Percentiles rank a stretch among this genome's conserved stretches.
Evolutionary conservation across 2,113 vertebrate species (phyloP).

Genomic region (Melanerpes aurifrons): DNA sequence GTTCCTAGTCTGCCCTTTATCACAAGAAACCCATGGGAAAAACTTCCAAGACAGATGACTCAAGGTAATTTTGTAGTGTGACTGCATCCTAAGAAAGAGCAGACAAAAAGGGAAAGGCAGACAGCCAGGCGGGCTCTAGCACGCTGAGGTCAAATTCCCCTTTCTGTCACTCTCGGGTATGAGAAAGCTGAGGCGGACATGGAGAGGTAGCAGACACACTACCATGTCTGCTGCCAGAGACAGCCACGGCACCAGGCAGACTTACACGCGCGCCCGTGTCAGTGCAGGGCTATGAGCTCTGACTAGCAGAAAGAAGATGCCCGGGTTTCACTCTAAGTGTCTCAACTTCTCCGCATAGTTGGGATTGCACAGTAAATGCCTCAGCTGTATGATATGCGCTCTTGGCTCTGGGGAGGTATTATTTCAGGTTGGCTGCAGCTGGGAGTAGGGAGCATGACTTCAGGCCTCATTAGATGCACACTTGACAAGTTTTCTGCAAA

Average conservation of each 20-base stretch:
- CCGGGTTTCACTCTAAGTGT: slow-evolving; percentile 13
- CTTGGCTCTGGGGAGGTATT: slow-evolving; percentile 39
- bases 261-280: not conserved
- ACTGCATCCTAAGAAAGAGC: slow-evolving; percentile 46
- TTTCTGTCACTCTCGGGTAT: not conserved
- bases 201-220: slow-evolving; percentile 1
- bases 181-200: not conserved
- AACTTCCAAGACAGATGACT: slow-evolving; percentile 47
- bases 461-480: slow-evolving; percentile 44
- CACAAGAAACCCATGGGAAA: slow-evolving; percentile 4
- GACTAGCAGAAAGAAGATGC: slow-evolving; percentile 2
- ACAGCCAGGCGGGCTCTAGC: slow-evolving; percentile 53
- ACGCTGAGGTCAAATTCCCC: slow-evolving; percentile 46
- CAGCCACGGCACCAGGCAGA: not conserved
- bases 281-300: not conserved
- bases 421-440: slow-evolving; percentile 59
- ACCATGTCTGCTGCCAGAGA: not conserved
- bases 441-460: slow-evolving; percentile 4
- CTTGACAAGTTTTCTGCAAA: slow-evolving; percentile 44
- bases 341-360: slow-evolving; percentile 53
- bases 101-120: slow-evolving; percentile 70
- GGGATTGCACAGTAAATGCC: slow-evolving; percentile 26
- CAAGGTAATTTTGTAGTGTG: slow-evolving; percentile 65
- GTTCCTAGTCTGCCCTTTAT: not conserved
- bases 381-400: slow-evolving; percentile 21